phyloP scores from a whole-genome alignment of 2,113 vertebrate species.

The Gobio gobio region DNA sequence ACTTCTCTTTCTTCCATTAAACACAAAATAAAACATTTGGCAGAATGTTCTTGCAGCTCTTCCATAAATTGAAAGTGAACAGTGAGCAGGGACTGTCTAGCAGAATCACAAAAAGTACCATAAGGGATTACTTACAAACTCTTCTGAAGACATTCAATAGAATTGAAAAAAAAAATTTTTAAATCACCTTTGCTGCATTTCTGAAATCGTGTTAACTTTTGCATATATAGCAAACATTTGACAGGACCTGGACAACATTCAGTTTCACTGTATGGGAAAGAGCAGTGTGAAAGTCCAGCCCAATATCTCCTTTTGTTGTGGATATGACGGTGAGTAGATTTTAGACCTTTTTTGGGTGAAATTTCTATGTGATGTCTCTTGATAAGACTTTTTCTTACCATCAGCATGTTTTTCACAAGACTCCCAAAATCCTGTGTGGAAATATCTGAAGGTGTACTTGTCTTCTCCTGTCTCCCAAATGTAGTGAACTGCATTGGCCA shows the following conservation, averaged over 20 bases:
- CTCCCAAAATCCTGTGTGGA: conserved; percentile 85
- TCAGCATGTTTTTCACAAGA: conserved; percentile 82
- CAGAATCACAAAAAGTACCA: too few relatives aligned
- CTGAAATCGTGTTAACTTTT: not conserved
- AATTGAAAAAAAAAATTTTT: too few relatives aligned
- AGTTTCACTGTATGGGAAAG: not conserved
- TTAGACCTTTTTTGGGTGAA: not conserved
- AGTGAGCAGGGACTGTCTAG: too few relatives aligned
- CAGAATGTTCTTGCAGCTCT: not conserved
- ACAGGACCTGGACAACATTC: not conserved
- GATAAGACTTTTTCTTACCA: conserved; percentile 62
- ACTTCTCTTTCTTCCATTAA: not conserved
- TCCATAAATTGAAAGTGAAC: too few relatives aligned
- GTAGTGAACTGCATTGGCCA: conserved; percentile 81
- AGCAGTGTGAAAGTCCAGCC: not conserved
- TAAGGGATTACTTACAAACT: too few relatives aligned
- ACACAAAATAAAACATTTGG: not conserved
- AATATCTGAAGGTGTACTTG: conserved; percentile 83
- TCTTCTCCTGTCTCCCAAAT: conserved; percentile 87
- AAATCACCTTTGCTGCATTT: not conserved
- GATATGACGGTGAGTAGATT: not conserved
- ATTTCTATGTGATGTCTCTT: not conserved
- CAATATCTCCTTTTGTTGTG: not conserved
- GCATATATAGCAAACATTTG: not conserved
- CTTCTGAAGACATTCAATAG: too few relatives aligned